phyloP scores from a whole-genome alignment of 2,888 invertebrate genomes.

The Pseudeuparius sepicola region DNA sequence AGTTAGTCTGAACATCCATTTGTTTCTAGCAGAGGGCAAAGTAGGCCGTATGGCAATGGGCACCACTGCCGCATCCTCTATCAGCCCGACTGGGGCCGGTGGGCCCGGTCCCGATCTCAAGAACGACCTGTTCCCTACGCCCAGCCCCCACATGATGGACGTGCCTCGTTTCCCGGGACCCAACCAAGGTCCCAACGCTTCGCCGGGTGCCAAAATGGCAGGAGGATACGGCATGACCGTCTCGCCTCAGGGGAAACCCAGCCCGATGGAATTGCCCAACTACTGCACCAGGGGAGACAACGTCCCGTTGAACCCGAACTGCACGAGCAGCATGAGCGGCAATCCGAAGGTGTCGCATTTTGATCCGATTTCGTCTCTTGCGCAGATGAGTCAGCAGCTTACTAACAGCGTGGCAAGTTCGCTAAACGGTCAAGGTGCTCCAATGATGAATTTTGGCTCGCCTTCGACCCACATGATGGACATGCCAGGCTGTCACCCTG shows the following conservation, averaged over 20 bases:
- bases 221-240: slow-evolving; percentile 40
- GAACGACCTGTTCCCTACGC: slow-evolving; percentile 37
- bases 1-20: too few relatives aligned
- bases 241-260: slow-evolving; percentile 37
- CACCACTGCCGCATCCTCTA: slow-evolving; percentile 6
- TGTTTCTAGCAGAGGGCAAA: too few relatives aligned
- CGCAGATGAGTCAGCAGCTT: slow-evolving; percentile 90
- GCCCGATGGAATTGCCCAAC: slow-evolving; percentile 36
- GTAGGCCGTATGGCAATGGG: not conserved
- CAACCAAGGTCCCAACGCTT: too few relatives aligned
- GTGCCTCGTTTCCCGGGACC: slow-evolving; percentile 44
- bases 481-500: slow-evolving; percentile 37
- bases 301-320: slow-evolving; percentile 57
- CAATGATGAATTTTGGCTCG: slow-evolving; percentile 48
- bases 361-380: slow-evolving; percentile 87
- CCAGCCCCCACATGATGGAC: slow-evolving; percentile 39
- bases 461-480: slow-evolving; percentile 42
- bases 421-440: slow-evolving; percentile 44
- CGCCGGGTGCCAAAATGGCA: slow-evolving; percentile 37
- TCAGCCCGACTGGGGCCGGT: slow-evolving; percentile 37
- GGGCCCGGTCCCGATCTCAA: slow-evolving; percentile 37
- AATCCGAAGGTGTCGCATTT: slow-evolving; percentile 62
- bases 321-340: slow-evolving; percentile 44
- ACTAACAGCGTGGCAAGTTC: slow-evolving; percentile 64
- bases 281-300: slow-evolving; percentile 47